These are phyloP conservation scores for Dolichoris vasculosae DNA, from an alignment of 1,140 invertebrate genomes.

Conservation along the genomic window DNA sequence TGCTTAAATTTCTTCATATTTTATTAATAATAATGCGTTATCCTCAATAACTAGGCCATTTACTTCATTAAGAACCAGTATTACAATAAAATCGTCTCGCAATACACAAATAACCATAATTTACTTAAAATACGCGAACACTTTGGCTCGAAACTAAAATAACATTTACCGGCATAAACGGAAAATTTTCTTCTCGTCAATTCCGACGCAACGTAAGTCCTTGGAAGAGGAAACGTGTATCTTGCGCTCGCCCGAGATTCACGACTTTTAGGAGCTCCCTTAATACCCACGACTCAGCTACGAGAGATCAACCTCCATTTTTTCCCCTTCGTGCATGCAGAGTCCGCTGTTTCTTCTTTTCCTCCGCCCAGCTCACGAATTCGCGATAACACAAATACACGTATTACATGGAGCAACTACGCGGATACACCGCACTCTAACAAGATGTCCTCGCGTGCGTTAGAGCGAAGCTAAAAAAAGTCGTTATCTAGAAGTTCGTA, in stretches of 20 bases:
- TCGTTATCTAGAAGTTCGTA: background rate
- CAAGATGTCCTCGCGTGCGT: background rate
- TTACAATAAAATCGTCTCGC: background rate
- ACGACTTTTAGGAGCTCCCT: background rate
- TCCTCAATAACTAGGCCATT: background rate
- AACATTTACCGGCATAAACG: background rate
- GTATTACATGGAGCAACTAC: background rate
- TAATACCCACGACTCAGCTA: background rate
- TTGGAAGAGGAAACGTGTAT: background rate
- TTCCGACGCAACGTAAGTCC: background rate
- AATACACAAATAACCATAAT: background rate
- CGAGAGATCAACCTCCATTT: background rate
- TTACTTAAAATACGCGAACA: background rate
- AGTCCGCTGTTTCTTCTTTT: background rate
- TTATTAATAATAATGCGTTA: background rate
- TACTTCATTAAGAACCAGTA: background rate
- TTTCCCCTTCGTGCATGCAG: background rate
- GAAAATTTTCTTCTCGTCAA: background rate
- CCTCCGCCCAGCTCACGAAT: background rate
- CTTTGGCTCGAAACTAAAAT: background rate
- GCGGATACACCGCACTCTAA: background rate
- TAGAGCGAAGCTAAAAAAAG: background rate
- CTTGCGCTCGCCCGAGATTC: background rate
- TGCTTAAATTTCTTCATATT: background rate
- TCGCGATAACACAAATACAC: background rate